Evolutionary conservation across 2,888 invertebrate genomes (phyloP).

Genomic region (Erannis defoliaria): DNA sequence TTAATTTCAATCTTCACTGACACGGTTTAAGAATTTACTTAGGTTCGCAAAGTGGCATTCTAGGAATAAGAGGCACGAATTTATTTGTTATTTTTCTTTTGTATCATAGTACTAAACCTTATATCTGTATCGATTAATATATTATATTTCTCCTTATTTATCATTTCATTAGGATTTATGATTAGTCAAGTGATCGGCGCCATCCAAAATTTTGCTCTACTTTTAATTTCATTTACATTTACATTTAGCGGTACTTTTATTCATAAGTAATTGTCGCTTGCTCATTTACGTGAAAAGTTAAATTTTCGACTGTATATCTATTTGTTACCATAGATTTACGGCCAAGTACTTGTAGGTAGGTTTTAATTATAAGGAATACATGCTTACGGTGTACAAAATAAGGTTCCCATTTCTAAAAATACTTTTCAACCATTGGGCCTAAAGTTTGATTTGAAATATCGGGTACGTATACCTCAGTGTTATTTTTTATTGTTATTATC

Average conservation of each 20-base stretch:
- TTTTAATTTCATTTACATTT: slow-evolving; percentile 47
- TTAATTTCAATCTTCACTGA: slow-evolving; percentile 41
- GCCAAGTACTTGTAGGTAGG: slow-evolving; percentile 80
- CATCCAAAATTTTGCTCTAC: slow-evolving; percentile 64
- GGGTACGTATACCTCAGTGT: slow-evolving; percentile 56
- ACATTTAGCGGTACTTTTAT: slow-evolving; percentile 49
- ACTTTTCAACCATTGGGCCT: slow-evolving; percentile 65
- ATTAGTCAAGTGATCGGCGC: slow-evolving; percentile 61
- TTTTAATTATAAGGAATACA: slow-evolving; percentile 67
- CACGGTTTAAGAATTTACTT: slow-evolving; percentile 47
- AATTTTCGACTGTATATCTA: slow-evolving; percentile 69
- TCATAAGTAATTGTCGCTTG: slow-evolving; percentile 60
- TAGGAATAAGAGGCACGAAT: slow-evolving; percentile 84
- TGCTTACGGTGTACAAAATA: slow-evolving; percentile 77
- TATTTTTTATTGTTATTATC: slow-evolving; percentile 55
- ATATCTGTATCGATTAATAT: slow-evolving; percentile 78
- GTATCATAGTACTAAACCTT: slow-evolving; percentile 63
- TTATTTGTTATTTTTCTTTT: slow-evolving; percentile 84
- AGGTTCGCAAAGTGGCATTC: slow-evolving; percentile 72
- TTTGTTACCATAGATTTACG: slow-evolving; percentile 84
- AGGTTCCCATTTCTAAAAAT: slow-evolving; percentile 60
- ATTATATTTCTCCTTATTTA: slow-evolving; percentile 75
- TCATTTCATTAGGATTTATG: slow-evolving; percentile 60
- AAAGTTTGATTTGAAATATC: slow-evolving; percentile 57
- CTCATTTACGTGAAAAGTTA: slow-evolving; percentile 57